phyloP scores from a whole-genome alignment of 2,113 vertebrate species.

The Suricata suricatta region DNA sequence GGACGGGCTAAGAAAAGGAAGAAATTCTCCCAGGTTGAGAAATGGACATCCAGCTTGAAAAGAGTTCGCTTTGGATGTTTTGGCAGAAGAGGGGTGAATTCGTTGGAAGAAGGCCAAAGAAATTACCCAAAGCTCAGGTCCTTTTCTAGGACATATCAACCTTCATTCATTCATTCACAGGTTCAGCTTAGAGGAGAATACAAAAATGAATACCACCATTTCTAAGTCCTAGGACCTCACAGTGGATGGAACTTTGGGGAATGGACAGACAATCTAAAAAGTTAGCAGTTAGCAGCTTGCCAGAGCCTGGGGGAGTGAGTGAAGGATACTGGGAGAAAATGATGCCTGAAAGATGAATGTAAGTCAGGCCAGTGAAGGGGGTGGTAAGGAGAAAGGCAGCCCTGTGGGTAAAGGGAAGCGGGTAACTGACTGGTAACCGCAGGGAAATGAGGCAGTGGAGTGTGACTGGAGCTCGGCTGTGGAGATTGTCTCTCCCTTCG shows the following conservation, averaged over 20 bases:
- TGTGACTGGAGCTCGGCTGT: background rate
- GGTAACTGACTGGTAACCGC: background rate
- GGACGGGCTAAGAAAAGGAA: background rate
- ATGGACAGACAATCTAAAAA: background rate
- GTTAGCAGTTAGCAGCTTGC: background rate
- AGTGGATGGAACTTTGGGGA: background rate
- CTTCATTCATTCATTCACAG: background rate
- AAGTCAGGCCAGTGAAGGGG: background rate
- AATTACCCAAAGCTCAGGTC: background rate
- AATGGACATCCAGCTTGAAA: background rate
- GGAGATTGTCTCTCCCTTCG: background rate
- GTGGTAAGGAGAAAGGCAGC: background rate
- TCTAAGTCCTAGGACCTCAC: background rate
- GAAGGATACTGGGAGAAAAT: background rate
- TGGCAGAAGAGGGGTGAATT: background rate
- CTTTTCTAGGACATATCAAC: background rate
- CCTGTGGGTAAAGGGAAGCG: background rate
- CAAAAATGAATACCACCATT: background rate
- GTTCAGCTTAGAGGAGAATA: background rate
- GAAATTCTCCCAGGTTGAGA: background rate
- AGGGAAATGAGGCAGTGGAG: fast-evolving
- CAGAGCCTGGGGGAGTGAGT: background rate
- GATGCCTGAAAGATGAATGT: background rate
- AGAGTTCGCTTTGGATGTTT: background rate
- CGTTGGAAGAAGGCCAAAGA: background rate